These are phyloP conservation scores for Pandemis heparana DNA, from an alignment of 2,888 invertebrate species.

Conservation along the genomic window DNA sequence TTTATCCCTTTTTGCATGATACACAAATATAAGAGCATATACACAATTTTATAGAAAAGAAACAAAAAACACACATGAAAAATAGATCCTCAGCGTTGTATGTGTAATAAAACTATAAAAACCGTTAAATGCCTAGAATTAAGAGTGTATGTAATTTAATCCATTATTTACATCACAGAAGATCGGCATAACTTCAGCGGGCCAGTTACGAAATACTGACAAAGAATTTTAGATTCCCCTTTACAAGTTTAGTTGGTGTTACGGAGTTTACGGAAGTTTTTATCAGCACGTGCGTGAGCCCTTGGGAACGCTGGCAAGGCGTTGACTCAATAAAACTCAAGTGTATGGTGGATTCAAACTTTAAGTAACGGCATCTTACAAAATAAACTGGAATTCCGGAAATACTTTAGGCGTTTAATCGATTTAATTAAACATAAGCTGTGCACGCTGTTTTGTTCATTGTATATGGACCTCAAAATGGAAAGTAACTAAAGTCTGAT, in stretches of 20 bases:
- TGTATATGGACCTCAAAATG: no score
- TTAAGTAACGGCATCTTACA: slow-evolving; percentile 4
- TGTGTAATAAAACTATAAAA: no score
- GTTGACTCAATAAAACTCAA: slow-evolving; percentile 29
- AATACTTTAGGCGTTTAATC: neutral
- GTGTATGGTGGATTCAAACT: slow-evolving; percentile 23
- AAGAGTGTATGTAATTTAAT: neutral
- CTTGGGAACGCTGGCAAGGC: slow-evolving; percentile 2
- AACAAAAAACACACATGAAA: no score
- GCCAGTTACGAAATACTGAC: slow-evolving; percentile 13
- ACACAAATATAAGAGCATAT: no score
- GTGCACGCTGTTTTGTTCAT: no score
- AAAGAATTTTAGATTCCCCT: slow-evolving; percentile 22
- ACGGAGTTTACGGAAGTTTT: slow-evolving; percentile 34
- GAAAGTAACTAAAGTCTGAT: no score
- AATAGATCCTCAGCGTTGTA: no score
- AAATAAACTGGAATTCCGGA: slow-evolving; percentile 6
- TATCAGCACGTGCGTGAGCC: slow-evolving; percentile 25
- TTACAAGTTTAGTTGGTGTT: slow-evolving; percentile 33
- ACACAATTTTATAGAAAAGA: no score
- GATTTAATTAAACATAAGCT: neutral
- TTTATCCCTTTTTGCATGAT: no score
- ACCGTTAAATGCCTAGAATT: neutral
- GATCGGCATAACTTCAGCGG: neutral
- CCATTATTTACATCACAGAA: neutral